These are phyloP conservation scores for Drosophila colorata DNA, from an alignment of 2,888 invertebrate species.

Conservation along the genomic window DNA sequence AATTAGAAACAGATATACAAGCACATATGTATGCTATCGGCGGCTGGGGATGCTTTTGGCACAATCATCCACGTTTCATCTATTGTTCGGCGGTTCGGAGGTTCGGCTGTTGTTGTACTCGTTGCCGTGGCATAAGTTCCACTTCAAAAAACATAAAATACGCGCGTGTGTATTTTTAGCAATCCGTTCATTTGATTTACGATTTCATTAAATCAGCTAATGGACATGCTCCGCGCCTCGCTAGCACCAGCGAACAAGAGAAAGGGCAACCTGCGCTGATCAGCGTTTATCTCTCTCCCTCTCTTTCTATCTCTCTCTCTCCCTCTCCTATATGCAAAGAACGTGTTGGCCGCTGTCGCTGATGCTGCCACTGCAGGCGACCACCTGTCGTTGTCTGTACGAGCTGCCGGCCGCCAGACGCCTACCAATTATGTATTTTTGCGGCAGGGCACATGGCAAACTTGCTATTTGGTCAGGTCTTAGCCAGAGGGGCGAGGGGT, in stretches of 20 bases:
- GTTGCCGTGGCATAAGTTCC: slow-evolving; percentile 75
- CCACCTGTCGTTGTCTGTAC: slow-evolving; percentile 83
- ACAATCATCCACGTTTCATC: slow-evolving; percentile 77
- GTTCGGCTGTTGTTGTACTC: slow-evolving; percentile 33
- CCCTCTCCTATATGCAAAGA: slow-evolving; percentile 16
- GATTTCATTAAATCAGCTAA: slow-evolving; percentile 81
- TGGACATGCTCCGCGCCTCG: slow-evolving; percentile 64
- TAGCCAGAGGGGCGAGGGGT: slow-evolving; percentile 13
- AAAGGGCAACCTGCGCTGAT: slow-evolving; percentile 54
- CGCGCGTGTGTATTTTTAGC: slow-evolving; percentile 73
- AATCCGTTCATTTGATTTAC: slow-evolving; percentile 77
- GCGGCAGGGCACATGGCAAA: slow-evolving; percentile 31
- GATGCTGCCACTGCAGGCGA: slow-evolving; percentile 45
- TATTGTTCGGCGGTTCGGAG: slow-evolving; percentile 62
- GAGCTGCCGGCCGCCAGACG: slow-evolving; percentile 58
- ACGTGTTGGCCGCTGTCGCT: slow-evolving; percentile 21
- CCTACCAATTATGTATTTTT: slow-evolving; percentile 71
- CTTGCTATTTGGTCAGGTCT: slow-evolving; percentile 48
- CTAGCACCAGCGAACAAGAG: slow-evolving; percentile 22
- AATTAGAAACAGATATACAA: slow-evolving; percentile 14
- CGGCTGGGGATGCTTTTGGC: slow-evolving; percentile 56
- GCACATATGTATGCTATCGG: slow-evolving; percentile 28
- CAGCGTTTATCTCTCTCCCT: slow-evolving; percentile 15
- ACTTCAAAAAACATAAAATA: slow-evolving; percentile 81
- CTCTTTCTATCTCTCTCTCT: slow-evolving; percentile 3